Conservation (phyloP, 2,888 invertebrate genomes). For the Eulithis prunata region DNA sequence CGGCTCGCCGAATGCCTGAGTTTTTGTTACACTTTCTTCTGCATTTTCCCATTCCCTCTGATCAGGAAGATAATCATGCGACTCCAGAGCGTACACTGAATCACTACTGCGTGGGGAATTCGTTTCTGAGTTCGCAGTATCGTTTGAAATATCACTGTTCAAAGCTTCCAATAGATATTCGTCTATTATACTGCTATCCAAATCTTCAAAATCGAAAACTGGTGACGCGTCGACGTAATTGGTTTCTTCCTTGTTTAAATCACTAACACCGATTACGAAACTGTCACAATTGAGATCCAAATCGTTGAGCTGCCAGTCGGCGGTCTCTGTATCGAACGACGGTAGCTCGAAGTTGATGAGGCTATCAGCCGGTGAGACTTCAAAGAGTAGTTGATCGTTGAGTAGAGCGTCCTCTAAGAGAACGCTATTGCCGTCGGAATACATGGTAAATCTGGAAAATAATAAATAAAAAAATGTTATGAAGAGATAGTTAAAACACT, state of each 20-base stretch:
- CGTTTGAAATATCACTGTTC: conserved; percentile 64
- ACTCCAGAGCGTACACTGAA: conserved; percentile 58
- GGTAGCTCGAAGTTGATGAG: conserved; percentile 78
- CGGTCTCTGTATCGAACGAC: conserved; percentile 57
- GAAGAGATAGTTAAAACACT: conserved; percentile 21
- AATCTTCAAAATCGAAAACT: conserved; percentile 72
- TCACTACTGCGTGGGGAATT: conserved; percentile 58
- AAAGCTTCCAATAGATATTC: conserved; percentile 72
- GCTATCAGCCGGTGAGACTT: conserved; percentile 76
- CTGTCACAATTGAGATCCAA: conserved; percentile 72
- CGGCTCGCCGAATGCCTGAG: conserved; percentile 71
- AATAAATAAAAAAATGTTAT: conserved; percentile 3
- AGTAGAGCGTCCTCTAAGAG: conserved; percentile 68
- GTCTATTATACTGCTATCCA: conserved; percentile 73
- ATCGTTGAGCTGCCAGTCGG: conserved; percentile 72
- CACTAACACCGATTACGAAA: conserved; percentile 67
- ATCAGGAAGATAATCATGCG: conserved; percentile 53
- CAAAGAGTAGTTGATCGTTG: conserved; percentile 71
- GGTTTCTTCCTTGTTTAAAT: conserved; percentile 62
- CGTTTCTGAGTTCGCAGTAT: conserved; percentile 56
- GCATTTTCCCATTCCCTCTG: conserved; percentile 48
- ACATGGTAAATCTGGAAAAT: conserved; percentile 63
- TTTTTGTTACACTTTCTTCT: conserved; percentile 53
- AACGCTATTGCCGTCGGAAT: conserved; percentile 62
- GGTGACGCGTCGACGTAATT: conserved; percentile 58